These are phyloP conservation scores for Lordiphosa collinella DNA, from an alignment of 1,140 invertebrate genomes.

Conservation along the genomic window DNA sequence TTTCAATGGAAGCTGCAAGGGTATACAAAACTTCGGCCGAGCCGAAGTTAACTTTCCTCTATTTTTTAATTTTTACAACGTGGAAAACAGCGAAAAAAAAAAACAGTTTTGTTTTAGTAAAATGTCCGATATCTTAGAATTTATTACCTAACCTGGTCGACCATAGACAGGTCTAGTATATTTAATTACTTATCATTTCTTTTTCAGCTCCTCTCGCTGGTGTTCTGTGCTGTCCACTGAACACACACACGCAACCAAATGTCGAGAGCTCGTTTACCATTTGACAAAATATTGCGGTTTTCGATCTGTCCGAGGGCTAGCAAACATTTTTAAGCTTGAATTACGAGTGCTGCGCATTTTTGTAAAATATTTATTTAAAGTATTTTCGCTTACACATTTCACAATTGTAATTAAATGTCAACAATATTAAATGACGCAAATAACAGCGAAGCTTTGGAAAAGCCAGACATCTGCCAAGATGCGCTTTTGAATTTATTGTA, in stretches of 20 bases:
- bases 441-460: constrained; percentile 9
- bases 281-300: constrained; percentile 65
- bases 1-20: no score
- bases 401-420: constrained; percentile 61
- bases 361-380: constrained; percentile 61
- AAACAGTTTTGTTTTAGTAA: no score
- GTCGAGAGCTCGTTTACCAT: constrained; percentile 17
- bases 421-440: constrained; percentile 51
- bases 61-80: no score
- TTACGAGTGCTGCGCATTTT: constrained; percentile 31
- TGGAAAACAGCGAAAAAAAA: no score
- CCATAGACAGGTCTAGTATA: no score
- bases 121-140: no score
- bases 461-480: not conserved
- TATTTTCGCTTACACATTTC: constrained; percentile 35
- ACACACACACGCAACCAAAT: not conserved
- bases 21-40: no score
- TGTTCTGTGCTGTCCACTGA: no score
- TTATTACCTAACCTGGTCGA: no score
- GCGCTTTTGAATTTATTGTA: no score
- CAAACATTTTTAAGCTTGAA: constrained; percentile 56
- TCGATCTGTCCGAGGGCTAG: constrained; percentile 2
- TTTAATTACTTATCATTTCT: not conserved
- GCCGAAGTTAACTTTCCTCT: no score
- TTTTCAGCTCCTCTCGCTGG: constrained; percentile 3